Evolutionary conservation across 2,797 vertebrate species (phyloP).

Genomic region (Garrulus glandarius): DNA sequence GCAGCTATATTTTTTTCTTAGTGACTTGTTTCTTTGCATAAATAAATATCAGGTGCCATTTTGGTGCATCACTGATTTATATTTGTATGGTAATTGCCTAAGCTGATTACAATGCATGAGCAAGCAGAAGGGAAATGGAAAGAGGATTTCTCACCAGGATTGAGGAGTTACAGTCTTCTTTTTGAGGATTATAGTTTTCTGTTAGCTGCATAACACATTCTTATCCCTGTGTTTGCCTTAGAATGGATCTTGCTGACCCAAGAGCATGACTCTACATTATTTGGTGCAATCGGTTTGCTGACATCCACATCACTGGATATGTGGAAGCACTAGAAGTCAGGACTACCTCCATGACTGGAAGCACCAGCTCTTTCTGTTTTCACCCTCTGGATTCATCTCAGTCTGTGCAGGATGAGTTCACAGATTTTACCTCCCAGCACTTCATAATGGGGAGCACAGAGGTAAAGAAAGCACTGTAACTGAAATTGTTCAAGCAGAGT

Average conservation of each 20-base stretch:
- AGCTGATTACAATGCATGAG: neutral
- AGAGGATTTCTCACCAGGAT: neutral
- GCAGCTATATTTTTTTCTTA: neutral
- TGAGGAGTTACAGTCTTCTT: neutral
- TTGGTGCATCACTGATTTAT: neutral
- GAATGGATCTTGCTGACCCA: neutral
- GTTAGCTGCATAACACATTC: neutral
- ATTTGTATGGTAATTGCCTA: neutral
- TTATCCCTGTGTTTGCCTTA: neutral
- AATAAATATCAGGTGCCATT: neutral
- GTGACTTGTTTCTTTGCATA: neutral
- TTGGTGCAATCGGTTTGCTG: neutral
- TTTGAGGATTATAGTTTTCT: neutral
- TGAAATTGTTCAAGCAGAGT: neutral
- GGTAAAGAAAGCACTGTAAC: neutral
- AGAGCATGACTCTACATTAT: neutral
- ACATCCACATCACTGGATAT: neutral
- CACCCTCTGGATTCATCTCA: neutral
- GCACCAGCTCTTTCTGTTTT: neutral
- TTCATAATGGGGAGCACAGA: neutral
- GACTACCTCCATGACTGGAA: neutral
- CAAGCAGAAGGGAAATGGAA: neutral
- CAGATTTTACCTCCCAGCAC: neutral
- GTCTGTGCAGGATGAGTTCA: neutral
- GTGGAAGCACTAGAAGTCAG: neutral